Percentiles rank a stretch among this genome's conserved stretches.
Conservation (phyloP, 1,140 invertebrate species). For the Neodiprion lecontei region DNA sequence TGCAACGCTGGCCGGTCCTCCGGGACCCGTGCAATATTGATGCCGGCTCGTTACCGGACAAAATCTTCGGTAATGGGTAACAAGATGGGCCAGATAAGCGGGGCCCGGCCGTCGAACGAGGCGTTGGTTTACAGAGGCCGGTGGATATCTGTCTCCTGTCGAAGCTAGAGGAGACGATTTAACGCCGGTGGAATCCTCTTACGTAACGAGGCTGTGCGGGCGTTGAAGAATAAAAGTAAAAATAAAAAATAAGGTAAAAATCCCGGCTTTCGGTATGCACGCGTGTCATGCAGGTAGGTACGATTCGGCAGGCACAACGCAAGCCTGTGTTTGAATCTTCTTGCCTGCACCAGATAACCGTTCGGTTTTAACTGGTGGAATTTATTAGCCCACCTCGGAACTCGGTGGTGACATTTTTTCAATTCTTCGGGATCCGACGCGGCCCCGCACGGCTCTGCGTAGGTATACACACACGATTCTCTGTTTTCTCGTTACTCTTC, state of each 20-base stretch:
- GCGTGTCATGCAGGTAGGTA: no score
- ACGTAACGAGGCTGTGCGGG: background rate
- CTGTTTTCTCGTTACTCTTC: no score
- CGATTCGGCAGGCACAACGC: no score
- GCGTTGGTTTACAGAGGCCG: background rate
- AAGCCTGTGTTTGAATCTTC: background rate
- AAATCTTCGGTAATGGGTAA: conserved; percentile 31
- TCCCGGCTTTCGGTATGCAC: no score
- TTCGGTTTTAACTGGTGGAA: background rate
- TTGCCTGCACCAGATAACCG: background rate
- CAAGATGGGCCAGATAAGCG: conserved; percentile 33
- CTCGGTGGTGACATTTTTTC: background rate
- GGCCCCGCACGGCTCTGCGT: no score
- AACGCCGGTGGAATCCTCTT: background rate
- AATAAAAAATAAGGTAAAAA: background rate
- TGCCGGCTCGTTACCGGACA: conserved; percentile 38
- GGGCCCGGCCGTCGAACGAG: background rate
- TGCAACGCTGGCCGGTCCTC: conserved; percentile 27
- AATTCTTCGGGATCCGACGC: background rate
- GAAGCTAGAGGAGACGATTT: background rate
- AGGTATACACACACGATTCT: no score
- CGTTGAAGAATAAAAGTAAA: background rate
- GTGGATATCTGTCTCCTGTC: conserved; percentile 4
- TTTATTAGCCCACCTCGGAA: background rate
- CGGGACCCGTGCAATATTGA: conserved; percentile 20